phyloP scores from a whole-genome alignment of 2,888 invertebrate species.

The Oscheius onirici region DNA sequence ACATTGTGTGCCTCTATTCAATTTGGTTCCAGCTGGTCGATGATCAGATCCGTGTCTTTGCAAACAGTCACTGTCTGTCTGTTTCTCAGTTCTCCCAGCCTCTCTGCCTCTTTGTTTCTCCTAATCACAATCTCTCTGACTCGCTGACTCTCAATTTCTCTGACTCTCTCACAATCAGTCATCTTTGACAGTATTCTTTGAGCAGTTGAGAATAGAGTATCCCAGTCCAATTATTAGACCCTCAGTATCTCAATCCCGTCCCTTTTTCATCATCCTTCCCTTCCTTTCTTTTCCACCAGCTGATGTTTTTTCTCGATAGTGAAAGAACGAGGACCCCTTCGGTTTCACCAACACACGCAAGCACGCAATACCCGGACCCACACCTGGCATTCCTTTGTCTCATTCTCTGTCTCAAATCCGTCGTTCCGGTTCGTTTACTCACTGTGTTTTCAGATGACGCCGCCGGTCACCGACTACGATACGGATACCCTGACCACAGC shows the following conservation, averaged over 20 bases:
- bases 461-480: slow-evolving; percentile 53
- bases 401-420: slow-evolving; percentile 2
- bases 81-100: neutral
- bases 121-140: no score
- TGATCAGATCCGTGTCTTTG: neutral
- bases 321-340: no score
- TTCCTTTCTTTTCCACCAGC: slow-evolving; percentile 17
- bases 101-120: neutral
- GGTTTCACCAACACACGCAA: no score
- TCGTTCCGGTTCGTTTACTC: neutral
- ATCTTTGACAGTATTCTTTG: no score
- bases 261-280: neutral
- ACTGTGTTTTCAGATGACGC: neutral
- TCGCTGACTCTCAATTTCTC: no score
- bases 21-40: no score
- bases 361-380: neutral
- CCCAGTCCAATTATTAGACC: no score
- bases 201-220: no score
- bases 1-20: no score
- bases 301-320: no score
- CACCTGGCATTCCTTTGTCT: neutral
- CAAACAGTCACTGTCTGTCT: neutral
- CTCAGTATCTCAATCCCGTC: no score
- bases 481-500: slow-evolving; percentile 57
- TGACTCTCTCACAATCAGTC: no score